phyloP scores from a whole-genome alignment of 2,113 vertebrate species.

The Mixornis gularis region DNA sequence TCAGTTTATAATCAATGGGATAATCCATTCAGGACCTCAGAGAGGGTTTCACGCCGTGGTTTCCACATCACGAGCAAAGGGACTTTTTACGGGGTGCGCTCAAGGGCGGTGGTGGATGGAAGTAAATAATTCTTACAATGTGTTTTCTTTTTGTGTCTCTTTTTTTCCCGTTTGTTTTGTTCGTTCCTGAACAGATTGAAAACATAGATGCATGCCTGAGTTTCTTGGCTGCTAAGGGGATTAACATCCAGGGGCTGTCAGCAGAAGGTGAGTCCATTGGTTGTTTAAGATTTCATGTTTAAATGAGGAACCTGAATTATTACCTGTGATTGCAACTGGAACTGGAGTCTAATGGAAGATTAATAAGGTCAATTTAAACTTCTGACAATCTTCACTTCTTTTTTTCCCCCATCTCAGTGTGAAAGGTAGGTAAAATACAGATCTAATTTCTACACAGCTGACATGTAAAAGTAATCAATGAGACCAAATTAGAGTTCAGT shows the following conservation, averaged over 20 bases:
- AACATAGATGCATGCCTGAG: constrained; percentile 96
- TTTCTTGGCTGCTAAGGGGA: constrained; percentile 97
- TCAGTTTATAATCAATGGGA: neutral
- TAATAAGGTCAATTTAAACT: neutral
- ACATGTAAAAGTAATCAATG: neutral
- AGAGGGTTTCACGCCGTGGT: neutral
- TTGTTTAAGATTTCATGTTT: neutral
- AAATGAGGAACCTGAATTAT: neutral
- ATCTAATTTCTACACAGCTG: neutral
- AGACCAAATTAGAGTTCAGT: neutral
- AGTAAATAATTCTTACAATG: neutral
- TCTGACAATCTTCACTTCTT: neutral
- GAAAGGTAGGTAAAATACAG: neutral
- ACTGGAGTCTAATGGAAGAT: neutral
- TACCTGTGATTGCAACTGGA: neutral
- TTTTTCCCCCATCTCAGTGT: neutral
- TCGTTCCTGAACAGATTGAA: constrained; percentile 81
- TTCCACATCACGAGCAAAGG: neutral
- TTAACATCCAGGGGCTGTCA: constrained; percentile 98
- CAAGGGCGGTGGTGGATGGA: neutral
- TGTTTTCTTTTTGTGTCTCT: neutral
- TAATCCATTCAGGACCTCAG: neutral
- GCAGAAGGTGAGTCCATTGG: constrained; percentile 85
- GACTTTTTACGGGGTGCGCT: neutral
- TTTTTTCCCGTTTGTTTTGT: neutral